Base-by-base conservation (phyloP, 2,797 vertebrate genomes). In the Sebastes nivosus region DNA sequence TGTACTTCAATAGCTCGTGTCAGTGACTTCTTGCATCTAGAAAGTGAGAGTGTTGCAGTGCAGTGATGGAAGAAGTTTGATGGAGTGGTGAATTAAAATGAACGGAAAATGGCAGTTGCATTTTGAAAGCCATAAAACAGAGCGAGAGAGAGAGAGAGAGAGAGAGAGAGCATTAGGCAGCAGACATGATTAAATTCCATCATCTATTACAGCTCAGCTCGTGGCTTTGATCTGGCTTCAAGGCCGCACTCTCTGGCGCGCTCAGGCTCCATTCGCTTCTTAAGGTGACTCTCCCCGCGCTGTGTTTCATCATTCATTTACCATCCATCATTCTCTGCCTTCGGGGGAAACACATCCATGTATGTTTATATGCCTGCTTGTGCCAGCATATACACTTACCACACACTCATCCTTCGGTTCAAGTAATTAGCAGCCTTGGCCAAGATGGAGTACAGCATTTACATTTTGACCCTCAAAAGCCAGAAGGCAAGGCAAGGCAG, bases 171-270 rank as follows among this genome's bases (percentile, higher is more conserved):
- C 2, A 55, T 82, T 72, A 78, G 84, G 64, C 72, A 78, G 85
- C 82, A 88, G 90, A 93, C 86, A 90, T 91, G 88, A 93, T 94
- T 95, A 91, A 90, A 94, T 91, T 91, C 93, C 80, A 89, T 88
- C 89, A 92, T 93, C 89, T 92, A 90, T 95, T 93, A 92, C 75
- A 61, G 84, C 86, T 86, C 64, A 12, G 67, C 86, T 88, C 57
- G 6, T 38, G 65, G 88, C 93, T 95, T 94, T 95, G 93, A 94
- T 94, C 92, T 72, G 79, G 88, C 91, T 94, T 95, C 92, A 95
- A 94, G 94, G 94, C 92, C 84, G 36, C 84, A 89, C 79, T 89
- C 83, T 86, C 52, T 73, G 72, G 86, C 67, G 60, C 63, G 55
- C 78, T 83, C 73, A 6, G 59, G 63, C 92, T 92, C 79, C 77